Percentiles rank a stretch among this genome's conserved stretches.
phyloP scores from a whole-genome alignment of 2,797 vertebrate species.

The Gorsachius magnificus region DNA sequence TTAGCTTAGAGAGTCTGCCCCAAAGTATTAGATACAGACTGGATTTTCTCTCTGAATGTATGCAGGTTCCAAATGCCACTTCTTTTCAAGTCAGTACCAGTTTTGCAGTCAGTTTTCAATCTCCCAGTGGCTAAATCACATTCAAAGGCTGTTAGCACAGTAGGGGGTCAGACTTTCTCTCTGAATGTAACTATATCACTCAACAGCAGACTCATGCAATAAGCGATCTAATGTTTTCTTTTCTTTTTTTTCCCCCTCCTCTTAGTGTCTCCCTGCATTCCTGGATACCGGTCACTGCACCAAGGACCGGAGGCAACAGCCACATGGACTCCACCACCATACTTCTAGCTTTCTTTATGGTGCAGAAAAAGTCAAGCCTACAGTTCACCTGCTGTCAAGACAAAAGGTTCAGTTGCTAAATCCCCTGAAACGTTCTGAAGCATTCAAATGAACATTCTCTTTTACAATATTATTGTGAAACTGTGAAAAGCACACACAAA shows the following conservation, averaged over 20 bases:
- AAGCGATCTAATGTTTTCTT: conserved; percentile 64
- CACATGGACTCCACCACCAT: conserved; percentile 27
- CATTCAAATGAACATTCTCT: not conserved
- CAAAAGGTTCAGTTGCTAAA: not conserved
- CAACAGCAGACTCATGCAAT: conserved; percentile 68
- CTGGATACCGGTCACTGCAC: conserved; percentile 56
- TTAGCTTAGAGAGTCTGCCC: conserved; percentile 31
- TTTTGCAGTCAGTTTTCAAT: conserved; percentile 66
- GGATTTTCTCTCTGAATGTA: conserved; percentile 57
- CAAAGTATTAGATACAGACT: conserved; percentile 49
- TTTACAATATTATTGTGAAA: not conserved
- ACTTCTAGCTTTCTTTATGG: not conserved
- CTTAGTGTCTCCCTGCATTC: conserved; percentile 57
- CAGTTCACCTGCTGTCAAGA: conserved; percentile 28
- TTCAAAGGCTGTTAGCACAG: conserved; percentile 71
- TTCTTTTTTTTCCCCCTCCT: conserved; percentile 12
- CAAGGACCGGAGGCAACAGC: conserved; percentile 47
- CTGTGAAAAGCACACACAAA: not conserved
- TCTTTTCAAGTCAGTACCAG: conserved; percentile 65
- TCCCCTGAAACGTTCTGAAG: not conserved
- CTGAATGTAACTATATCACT: conserved; percentile 70
- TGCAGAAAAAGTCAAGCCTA: not conserved
- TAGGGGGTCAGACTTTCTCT: conserved; percentile 58
- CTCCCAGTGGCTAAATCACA: conserved; percentile 65
- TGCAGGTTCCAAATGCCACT: conserved; percentile 65